Evolutionary conservation across 2,888 invertebrate species (phyloP).

Genomic region (Nephrotoma guestfalica): DNA sequence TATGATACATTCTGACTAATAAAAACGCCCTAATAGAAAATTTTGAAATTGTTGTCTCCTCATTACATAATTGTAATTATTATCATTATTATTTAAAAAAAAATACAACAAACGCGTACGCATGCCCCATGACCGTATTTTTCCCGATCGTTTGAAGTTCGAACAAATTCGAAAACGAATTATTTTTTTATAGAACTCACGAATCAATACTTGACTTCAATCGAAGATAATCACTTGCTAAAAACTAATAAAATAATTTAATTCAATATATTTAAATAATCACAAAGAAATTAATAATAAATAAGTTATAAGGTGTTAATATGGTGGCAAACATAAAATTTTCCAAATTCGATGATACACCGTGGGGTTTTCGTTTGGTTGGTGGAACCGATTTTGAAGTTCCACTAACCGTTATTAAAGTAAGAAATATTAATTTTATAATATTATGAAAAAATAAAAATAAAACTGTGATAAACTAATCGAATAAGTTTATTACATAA

Average conservation of each 20-base stretch:
- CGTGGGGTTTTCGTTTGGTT: constrained; percentile 65
- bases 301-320: neutral
- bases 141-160: neutral
- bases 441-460: neutral
- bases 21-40: neutral
- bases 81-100: neutral
- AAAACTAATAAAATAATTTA: neutral
- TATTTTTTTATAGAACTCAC: neutral
- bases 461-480: neutral
- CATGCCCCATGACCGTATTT: neutral
- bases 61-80: neutral
- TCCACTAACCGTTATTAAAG: constrained; percentile 61
- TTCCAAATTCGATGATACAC: constrained; percentile 43
- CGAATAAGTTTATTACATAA: neutral
- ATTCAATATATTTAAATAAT: neutral
- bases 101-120: neutral
- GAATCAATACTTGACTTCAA: neutral
- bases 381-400: constrained; percentile 60
- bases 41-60: too few species aligned
- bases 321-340: constrained; percentile 56
- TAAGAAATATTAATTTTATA: constrained; percentile 23
- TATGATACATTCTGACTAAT: neutral
- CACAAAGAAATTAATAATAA: neutral
- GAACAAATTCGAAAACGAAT: neutral
- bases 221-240: neutral